Evolutionary conservation across 2,888 invertebrate genomes (phyloP), one percentile per base, ranked within the genome.

Genomic region (Diplazon laetatorius): DNA sequence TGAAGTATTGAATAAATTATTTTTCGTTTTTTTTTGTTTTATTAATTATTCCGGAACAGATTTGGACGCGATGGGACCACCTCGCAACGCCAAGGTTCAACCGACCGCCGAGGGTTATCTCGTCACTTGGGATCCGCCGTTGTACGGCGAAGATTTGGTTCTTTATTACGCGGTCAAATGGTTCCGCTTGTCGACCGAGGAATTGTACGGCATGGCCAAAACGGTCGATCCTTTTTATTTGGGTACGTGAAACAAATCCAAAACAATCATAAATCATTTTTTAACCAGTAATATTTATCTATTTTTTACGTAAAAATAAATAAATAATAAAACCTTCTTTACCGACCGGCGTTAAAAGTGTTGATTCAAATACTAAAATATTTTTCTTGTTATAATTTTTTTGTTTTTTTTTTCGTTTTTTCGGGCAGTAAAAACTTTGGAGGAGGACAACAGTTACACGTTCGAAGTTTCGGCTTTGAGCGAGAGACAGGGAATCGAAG

Each of bases 81-180:
- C 95, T 2, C 91, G 93, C 86, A 95, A 96, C 88, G 93, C 97
- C 70, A 93, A 94, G 66, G 94, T 95, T 65, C 93, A 94, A 30
- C 93, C 94, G 73, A 94, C 95, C 52, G 94, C 94, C 63, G 95
- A 95, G 78, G 97, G 96, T 25, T 95, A 96, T 90, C 91, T 95
- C 69, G 94, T 97, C 48, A 94, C 94, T 74, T 96, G 96, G 96
- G 92, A 94, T 77, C 93, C 93, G 70, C 95, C 96, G 0, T 92
- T 92, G 25, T 92, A 92, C 73, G 94, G 93, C 0, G 90, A 92
- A 76, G 93, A 93, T 30, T 91, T 91, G 44, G 89, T 95, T 22
- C 92, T 93, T 72, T 90, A 93, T 50, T 96, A 96, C 88, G 91
- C 93, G 5, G 93, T 96, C 46, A 93, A 94, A 85, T 96, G 96